These are phyloP conservation scores for Muscidifurax raptorellus DNA, from an alignment of 1,140 invertebrate species.

Conservation along the genomic window DNA sequence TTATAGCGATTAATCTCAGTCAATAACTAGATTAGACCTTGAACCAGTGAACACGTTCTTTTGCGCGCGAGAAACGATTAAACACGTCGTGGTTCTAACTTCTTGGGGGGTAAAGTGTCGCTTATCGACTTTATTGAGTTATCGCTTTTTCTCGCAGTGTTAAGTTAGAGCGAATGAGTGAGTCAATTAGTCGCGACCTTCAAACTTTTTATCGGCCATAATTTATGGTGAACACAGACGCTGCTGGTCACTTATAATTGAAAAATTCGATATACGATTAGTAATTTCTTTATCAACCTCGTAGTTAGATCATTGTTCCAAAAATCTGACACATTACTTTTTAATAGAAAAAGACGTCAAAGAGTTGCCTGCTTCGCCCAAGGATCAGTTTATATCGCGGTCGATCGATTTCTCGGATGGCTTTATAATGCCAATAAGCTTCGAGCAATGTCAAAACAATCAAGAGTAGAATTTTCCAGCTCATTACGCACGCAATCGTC, in stretches of 20 bases:
- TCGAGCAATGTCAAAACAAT: too few relatives aligned
- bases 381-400: too few relatives aligned
- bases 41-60: not conserved
- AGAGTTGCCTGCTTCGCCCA: too few relatives aligned
- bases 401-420: too few relatives aligned
- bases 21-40: not conserved
- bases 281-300: too few relatives aligned
- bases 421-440: too few relatives aligned
- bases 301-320: too few relatives aligned
- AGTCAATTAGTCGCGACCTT: not conserved
- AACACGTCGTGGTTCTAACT: not conserved
- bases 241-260: not conserved
- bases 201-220: not conserved
- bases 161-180: not conserved
- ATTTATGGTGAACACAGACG: not conserved
- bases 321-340: too few relatives aligned
- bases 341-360: too few relatives aligned
- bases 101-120: not conserved
- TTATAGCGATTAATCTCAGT: not conserved
- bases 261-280: not conserved
- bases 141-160: not conserved
- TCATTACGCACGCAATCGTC: too few relatives aligned
- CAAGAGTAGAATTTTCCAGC: too few relatives aligned
- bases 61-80: not conserved
- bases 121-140: slow-evolving; percentile 15